Evolutionary conservation across 1,140 invertebrate species (phyloP).

Genomic region (Leptinotarsa defecta): DNA sequence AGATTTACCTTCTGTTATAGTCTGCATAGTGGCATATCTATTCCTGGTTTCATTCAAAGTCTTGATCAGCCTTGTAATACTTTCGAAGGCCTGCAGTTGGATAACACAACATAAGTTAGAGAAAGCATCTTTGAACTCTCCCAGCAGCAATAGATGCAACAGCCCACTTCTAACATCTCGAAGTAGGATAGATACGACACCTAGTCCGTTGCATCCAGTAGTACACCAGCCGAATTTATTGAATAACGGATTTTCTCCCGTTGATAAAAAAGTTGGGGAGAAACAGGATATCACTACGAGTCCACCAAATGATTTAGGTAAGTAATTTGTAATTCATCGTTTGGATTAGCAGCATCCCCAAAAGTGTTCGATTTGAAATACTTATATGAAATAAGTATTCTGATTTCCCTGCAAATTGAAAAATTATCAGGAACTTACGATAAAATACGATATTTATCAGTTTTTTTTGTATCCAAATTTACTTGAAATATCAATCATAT

Average conservation of each 20-base stretch:
- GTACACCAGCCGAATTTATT: constrained; percentile 38
- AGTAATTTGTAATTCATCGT: constrained; percentile 13
- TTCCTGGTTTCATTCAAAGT: constrained; percentile 82
- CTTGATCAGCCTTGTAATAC: constrained; percentile 82
- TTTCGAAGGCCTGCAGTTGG: constrained; percentile 86
- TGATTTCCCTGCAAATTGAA: neutral
- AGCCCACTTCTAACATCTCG: constrained; percentile 37
- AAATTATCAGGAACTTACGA: too few species aligned
- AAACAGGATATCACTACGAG: constrained; percentile 7
- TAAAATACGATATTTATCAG: too few species aligned
- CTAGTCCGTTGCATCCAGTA: constrained; percentile 55
- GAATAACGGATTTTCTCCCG: constrained; percentile 30
- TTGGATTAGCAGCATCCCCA: neutral
- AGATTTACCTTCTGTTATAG: constrained; percentile 67
- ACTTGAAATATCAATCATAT: too few species aligned
- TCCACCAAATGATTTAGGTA: constrained; percentile 43
- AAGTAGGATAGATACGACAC: constrained; percentile 50
- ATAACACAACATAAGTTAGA: constrained; percentile 76
- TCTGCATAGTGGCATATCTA: constrained; percentile 76
- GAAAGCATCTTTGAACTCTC: constrained; percentile 53
- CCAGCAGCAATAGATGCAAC: constrained; percentile 38
- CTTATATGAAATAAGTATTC: neutral
- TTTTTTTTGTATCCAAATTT: too few species aligned
- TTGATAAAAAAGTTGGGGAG: constrained; percentile 9
- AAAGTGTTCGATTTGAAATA: neutral